Conservation (phyloP, 2,797 vertebrate species). For the Lindbergichthys nudifrons region DNA sequence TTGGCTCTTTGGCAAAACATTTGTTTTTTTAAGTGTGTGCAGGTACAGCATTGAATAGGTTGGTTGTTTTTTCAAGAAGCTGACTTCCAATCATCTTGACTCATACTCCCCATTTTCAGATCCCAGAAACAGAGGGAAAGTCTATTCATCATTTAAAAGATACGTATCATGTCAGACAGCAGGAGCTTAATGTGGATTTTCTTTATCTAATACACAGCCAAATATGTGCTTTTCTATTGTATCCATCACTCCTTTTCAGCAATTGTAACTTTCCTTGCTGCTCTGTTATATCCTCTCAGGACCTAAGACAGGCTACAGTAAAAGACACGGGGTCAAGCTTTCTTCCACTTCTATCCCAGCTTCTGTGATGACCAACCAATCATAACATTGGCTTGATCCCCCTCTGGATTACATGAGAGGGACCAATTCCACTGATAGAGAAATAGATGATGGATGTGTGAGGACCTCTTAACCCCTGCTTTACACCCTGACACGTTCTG, state of each 20-base stretch:
- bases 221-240: constrained; percentile 5
- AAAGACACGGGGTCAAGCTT: constrained; percentile 37
- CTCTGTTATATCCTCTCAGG: constrained; percentile 19
- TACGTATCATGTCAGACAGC: not conserved
- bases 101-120: not conserved
- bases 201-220: constrained; percentile 10
- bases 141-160: constrained; percentile 2
- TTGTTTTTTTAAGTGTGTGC: not conserved
- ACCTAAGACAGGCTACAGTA: constrained; percentile 22
- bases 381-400: constrained; percentile 3
- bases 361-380: constrained; percentile 40
- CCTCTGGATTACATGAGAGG: constrained; percentile 19
- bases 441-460: constrained; percentile 49
- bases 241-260: constrained; percentile 19
- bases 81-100: not conserved
- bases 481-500: constrained; percentile 33
- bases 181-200: not conserved
- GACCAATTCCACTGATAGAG: constrained; percentile 21
- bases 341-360: constrained; percentile 20
- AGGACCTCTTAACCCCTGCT: constrained; percentile 44
- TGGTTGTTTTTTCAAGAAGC: not conserved
- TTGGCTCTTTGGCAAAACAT: not conserved
- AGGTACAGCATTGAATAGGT: not conserved
- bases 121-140: not conserved
- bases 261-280: constrained; percentile 9